Evolutionary conservation across 2,113 vertebrate genomes (phyloP), one percentile per base, ranked within the genome.

Genomic region (Motacilla tschutschensis): DNA sequence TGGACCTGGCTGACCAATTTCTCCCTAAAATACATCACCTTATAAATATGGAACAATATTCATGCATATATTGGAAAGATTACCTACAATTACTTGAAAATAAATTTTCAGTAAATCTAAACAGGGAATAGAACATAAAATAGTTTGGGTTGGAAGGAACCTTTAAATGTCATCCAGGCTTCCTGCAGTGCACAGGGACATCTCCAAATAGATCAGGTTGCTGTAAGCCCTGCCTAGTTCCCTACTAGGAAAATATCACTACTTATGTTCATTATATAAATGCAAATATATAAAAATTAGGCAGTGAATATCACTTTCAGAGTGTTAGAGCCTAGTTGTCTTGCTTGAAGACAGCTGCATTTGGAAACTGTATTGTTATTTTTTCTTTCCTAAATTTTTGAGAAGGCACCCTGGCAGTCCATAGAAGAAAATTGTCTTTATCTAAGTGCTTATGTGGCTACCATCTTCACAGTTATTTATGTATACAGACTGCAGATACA

Each of bases 1-100:
- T 36, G 98, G 77, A 18, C 99, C 99, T 8, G 97, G 4, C 83
- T 98, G 95, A 44, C 99, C 99, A 66, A 98, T 25, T 96, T 99
- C 99, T 80, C 99, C 99, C 99, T 99, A 91, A 84, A 96, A 92
- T 29, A 78, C 10, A 95, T 31, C 55, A 65, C 10, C 24, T 65
- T 64, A 33, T 94, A 84, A 92, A 82, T 66, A 84, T 14, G 26
- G 58, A 67, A 44, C 25, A 59, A 74, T 25, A 63, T 85, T 53
- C 51, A 31, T 43, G 29, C 13, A 71, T 12, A 17, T 28, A 51
- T 40, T 46, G 60, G 36, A 59, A 8, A 66, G 4, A 33, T 33
- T 73, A 40, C 6, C 8, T 28, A 63, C 5, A 55, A 66, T 26
- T 76, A 46, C 20, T 38, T 67, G 21, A 83, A 89, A 85, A 15